Base-by-base conservation (phyloP, 64 coral and sea anemone species). In the Dendrophyllia cribrosa region DNA sequence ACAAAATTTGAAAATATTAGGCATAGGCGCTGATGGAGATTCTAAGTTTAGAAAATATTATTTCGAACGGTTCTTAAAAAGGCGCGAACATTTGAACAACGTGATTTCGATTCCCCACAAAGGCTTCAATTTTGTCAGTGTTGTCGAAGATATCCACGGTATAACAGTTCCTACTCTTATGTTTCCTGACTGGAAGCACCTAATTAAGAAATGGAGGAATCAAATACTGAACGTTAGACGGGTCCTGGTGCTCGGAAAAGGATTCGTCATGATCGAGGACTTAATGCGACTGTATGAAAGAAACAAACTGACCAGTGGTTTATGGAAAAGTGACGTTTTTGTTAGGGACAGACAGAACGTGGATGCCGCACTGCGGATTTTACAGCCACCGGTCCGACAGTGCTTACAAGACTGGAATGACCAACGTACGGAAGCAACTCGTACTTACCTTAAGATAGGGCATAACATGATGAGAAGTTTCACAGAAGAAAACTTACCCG, bases 181-280 rank as follows among this genome's bases (percentile, higher is more conserved):
- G 77, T 83, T 83, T 49, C 78, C 78, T 17, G 89, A 83, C n/a
- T 91, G 89, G 89, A 23, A 68, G 17, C 89, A 91, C 74, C 51
- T 91, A 3, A 83, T 79, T 63, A 91, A 91, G n/a, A 91, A 91
- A 74, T 83, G 78, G 89, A 59, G 89, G 23, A 91, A 91, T 51
- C 89, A 73, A 64, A 67, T 91, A 14, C 47, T 91, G 51, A 91
- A 90, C 53, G 74, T 80, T 48, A 70, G 70, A 79, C 26, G 49
- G 23, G 49, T 81, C 9, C 63, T 90, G 15, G 17, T 91, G 14
- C 68, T 91, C 56, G 89, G 79, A 23, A 75, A 91, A 7, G 25
- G 53, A 58, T 78, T 85, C 10, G 55, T 73, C 51, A 78, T 63
- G 56, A 84, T 91, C 4, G 89, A 91, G 56, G 67, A 75, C 52